A percentile compares a stretch with the other conserved stretches of the same genome.
Evolutionary conservation across 64 coral and sea anemone species (phyloP).

Genomic region (Acropora tenuis): DNA sequence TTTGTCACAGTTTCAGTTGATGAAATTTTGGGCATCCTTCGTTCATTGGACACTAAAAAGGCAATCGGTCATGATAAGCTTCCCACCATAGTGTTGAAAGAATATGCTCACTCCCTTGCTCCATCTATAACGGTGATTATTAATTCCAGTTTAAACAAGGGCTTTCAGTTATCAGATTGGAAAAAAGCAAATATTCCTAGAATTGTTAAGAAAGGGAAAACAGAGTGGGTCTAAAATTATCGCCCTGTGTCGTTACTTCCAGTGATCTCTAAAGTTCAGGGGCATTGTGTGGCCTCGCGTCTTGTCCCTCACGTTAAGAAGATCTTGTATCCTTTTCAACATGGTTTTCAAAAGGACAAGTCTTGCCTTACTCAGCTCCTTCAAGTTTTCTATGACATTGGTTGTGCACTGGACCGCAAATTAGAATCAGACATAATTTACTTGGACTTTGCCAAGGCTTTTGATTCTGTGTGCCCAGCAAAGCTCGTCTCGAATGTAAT

Average conservation of each 20-base stretch:
- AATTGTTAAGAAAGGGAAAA: conserved; percentile 18
- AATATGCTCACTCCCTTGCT: not conserved
- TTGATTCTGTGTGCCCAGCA: too few species aligned
- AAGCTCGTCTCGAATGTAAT: too few species aligned
- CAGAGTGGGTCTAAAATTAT: not conserved
- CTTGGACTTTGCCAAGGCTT: too few species aligned
- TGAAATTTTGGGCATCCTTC: not conserved
- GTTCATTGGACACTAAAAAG: not conserved
- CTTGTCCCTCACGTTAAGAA: not conserved
- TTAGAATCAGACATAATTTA: too few species aligned
- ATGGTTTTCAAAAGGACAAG: too few species aligned
- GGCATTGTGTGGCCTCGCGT: not conserved
- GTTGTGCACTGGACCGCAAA: not conserved
- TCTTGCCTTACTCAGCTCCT: too few species aligned
- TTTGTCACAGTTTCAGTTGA: not conserved
- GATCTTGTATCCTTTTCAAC: too few species aligned
- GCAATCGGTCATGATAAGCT: not conserved
- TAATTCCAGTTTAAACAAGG: conserved; percentile 8
- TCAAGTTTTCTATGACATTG: not conserved
- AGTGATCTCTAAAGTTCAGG: not conserved
- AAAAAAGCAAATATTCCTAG: not conserved
- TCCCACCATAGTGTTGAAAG: too few species aligned
- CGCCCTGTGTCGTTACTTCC: not conserved
- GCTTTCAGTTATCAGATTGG: not conserved
- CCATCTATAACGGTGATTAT: not conserved